phyloP scores from a whole-genome alignment of 2,888 invertebrate species.

The Blastobasis lacticolella region DNA sequence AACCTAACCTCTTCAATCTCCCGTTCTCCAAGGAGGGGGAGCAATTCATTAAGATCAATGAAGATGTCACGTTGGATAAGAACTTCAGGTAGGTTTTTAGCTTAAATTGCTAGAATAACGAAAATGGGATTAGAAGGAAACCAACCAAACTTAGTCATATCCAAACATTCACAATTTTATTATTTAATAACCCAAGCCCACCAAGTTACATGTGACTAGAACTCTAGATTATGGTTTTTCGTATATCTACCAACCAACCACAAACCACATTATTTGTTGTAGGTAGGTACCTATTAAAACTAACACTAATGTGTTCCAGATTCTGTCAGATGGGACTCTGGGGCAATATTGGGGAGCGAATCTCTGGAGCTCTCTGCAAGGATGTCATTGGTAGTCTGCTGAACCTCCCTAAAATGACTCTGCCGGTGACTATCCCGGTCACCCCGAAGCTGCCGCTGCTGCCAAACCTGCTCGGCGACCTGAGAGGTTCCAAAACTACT shows the following conservation, averaged over 20 bases:
- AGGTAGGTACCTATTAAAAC: too few species aligned
- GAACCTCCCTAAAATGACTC: slow-evolving; percentile 31
- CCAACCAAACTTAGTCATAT: too few species aligned
- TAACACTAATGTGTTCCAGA: slow-evolving; percentile 33
- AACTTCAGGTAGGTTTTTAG: slow-evolving; percentile 44
- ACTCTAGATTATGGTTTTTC: too few species aligned
- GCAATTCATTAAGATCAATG: slow-evolving; percentile 46
- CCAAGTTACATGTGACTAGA: too few species aligned
- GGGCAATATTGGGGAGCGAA: slow-evolving; percentile 75
- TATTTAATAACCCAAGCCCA: not conserved
- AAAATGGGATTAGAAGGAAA: too few species aligned
- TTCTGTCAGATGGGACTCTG: slow-evolving; percentile 81
- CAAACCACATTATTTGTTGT: too few species aligned
- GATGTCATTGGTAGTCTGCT: slow-evolving; percentile 44
- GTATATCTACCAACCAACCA: too few species aligned
- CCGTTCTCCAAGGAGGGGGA: slow-evolving; percentile 41
- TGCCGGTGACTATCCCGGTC: slow-evolving; percentile 8
- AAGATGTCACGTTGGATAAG: slow-evolving; percentile 42
- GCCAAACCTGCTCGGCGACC: not conserved
- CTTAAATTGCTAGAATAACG: too few species aligned
- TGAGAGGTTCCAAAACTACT: too few species aligned
- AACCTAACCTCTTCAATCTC: slow-evolving; percentile 22
- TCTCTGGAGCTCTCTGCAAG: slow-evolving; percentile 72
- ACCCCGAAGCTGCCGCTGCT: not conserved
- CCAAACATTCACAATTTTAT: too few species aligned